Evolutionary conservation across 2,113 vertebrate genomes (phyloP).

Genomic region (Fulica atra): DNA sequence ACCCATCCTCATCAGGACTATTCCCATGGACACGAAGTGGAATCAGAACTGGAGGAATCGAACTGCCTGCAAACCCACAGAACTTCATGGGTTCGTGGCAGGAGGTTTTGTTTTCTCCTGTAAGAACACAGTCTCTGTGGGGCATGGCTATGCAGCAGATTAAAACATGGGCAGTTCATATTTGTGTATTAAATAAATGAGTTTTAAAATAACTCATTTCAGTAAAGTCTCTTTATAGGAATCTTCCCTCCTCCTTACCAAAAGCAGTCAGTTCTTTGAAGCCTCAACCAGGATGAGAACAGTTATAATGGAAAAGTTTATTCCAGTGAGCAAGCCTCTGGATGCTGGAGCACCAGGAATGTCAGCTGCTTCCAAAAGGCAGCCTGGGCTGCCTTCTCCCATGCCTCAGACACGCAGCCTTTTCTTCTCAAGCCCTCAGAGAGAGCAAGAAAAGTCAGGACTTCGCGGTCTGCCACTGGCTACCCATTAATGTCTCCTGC

Average conservation of each 20-base stretch:
- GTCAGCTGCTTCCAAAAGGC: background rate
- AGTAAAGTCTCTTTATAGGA: background rate
- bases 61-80: background rate
- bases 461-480: background rate
- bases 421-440: background rate
- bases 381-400: background rate
- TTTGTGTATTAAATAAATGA: background rate
- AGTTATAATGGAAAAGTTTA: background rate
- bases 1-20: background rate
- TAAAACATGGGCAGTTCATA: background rate
- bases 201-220: background rate
- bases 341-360: background rate
- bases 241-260: background rate
- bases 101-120: background rate
- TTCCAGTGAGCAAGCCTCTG: background rate
- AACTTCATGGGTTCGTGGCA: accelerated
- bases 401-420: background rate
- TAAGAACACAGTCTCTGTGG: background rate
- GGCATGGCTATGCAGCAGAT: background rate
- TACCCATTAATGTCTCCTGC: background rate
- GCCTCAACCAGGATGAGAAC: background rate
- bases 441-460: background rate
- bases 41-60: background rate
- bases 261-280: background rate
- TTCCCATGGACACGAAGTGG: background rate